Percentiles rank a stretch among this genome's conserved stretches.
Evolutionary conservation across 2,797 vertebrate genomes (phyloP).

Genomic region (Cirrhinus molitorella): DNA sequence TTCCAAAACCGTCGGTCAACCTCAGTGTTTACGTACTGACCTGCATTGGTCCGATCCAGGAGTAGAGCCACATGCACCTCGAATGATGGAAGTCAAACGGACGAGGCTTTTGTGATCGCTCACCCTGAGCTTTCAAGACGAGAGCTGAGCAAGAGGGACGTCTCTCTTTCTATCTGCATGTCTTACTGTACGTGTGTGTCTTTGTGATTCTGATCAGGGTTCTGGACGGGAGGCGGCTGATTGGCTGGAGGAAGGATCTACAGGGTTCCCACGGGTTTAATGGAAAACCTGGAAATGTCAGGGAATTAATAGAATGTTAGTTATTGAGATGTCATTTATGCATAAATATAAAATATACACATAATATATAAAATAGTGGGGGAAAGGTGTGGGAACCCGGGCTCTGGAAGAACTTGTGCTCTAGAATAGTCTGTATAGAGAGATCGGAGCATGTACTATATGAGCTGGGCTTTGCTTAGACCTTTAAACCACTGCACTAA

Average conservation of each 20-base stretch:
- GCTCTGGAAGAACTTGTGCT: not conserved
- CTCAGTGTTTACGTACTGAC: constrained; percentile 48
- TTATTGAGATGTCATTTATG: not conserved
- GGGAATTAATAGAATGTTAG: constrained; percentile 7
- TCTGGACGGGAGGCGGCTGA: constrained; percentile 14
- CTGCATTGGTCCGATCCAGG: constrained; percentile 8
- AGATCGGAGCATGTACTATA: constrained; percentile 14
- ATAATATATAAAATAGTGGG: not conserved
- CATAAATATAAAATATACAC: not conserved
- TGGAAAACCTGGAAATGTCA: constrained; percentile 15
- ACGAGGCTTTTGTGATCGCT: constrained; percentile 2
- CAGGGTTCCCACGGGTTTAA: constrained; percentile 26
- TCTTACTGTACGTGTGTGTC: constrained; percentile 52
- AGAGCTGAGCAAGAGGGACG: constrained; percentile 47
- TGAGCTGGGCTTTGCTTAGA: constrained; percentile 42
- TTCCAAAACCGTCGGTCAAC: constrained; percentile 35
- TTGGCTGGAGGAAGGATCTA: constrained; percentile 19
- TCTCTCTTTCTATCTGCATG: constrained; percentile 53
- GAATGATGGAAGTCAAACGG: constrained; percentile 12
- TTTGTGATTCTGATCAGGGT: constrained; percentile 56
- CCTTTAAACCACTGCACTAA: constrained; percentile 57
- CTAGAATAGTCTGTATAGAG: not conserved
- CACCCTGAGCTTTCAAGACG: constrained; percentile 28
- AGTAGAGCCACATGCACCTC: constrained; percentile 20
- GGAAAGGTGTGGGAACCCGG: constrained; percentile 33